Base-by-base conservation (phyloP, 2,113 vertebrate species). In the Sylvietta virens region DNA sequence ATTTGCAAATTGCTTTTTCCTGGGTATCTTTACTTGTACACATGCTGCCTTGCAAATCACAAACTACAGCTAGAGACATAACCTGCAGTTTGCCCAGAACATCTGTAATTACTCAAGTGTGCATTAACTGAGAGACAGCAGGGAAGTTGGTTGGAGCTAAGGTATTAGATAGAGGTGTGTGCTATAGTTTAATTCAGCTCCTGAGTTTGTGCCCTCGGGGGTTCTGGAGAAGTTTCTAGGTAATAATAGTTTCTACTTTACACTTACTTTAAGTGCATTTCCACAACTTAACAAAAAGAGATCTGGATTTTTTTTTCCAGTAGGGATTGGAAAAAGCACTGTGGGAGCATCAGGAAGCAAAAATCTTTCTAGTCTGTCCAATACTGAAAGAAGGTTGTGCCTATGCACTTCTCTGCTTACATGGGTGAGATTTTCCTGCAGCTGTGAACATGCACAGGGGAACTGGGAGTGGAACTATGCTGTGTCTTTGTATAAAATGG, bases 391-490 rank as follows among this genome's bases (percentile, higher is more conserved):
- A 23, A 66, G 33, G 15, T 11, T 81, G 42, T 40, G 53, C 19
- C 22, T 40, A 2, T 4, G 37, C 27, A 44, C 47, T 13, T 27
- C 40, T 65, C 45, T 62, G 42, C 51, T 65, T 1, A 1, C 37
- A 10, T 0, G 3, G 6, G 18, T 78, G 73, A 61, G 64, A 44
- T 74, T 73, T 67, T 27, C 24, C 37, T 42, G 50, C n/a, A 61
- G 45, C 42, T 71, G 42, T 61, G 60, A 84, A 42, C 22, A 14
- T 0, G 0, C 11, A 27, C 8, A 30, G 16, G 7, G 44, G 27
- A 7, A 56, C 10, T 2, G 3, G 35, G 21, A 51, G 30, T 0
- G 2, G 51, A 89, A 35, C 10, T 28, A 7, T 1, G 0, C 18
- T 0, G 1, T 2, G 4, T 35, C 37, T 51, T 73, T 31, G 13